phyloP scores from a whole-genome alignment of 2,888 invertebrate species.

The Parochlus steinenii region DNA sequence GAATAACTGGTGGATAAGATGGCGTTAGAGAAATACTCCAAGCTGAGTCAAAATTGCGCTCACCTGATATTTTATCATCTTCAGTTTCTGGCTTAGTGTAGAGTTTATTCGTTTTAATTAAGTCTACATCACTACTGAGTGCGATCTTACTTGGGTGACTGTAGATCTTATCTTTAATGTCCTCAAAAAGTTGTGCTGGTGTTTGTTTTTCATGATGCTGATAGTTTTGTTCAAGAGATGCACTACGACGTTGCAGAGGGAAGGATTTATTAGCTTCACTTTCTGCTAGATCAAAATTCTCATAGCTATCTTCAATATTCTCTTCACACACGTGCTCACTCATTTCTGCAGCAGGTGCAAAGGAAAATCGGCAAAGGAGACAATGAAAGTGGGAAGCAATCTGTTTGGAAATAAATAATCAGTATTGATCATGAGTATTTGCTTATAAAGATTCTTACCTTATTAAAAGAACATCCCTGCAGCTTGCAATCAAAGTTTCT shows the following conservation, averaged over 20 bases:
- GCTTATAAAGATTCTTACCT: conserved; percentile 4
- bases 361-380: conserved; percentile 52
- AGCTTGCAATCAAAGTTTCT: conserved; percentile 51
- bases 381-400: conserved; percentile 65
- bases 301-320: conserved; percentile 11
- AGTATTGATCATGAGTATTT: background rate
- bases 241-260: conserved; percentile 1
- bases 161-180: conserved; percentile 7
- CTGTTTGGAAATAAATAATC: conserved; percentile 23
- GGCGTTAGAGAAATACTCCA: background rate
- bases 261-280: conserved; percentile 9
- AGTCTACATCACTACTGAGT: conserved; percentile 35
- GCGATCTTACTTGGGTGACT: conserved; percentile 16
- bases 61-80: conserved; percentile 20
- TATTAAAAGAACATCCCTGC: conserved; percentile 37
- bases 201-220: background rate
- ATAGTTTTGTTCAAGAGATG: background rate
- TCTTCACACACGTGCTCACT: conserved; percentile 13
- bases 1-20: conserved; percentile 20
- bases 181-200: conserved; percentile 5
- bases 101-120: conserved; percentile 35
- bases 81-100: conserved; percentile 30
- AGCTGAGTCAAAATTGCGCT: conserved; percentile 1
- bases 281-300: conserved; percentile 9
- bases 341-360: conserved; percentile 29